Conservation (phyloP, 2,113 vertebrate species). For the Mugil cephalus region DNA sequence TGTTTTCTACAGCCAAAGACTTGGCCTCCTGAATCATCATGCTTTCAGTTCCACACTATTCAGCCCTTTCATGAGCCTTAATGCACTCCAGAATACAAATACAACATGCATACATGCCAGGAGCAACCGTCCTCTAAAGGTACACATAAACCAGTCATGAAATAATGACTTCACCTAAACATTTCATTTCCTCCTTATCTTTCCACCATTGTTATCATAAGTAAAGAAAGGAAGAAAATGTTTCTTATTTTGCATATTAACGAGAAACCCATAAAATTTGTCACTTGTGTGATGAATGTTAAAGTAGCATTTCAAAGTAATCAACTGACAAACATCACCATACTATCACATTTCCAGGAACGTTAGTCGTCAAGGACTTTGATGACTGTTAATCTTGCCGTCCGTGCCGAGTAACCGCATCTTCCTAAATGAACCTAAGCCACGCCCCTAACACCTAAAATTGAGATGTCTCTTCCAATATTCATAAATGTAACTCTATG, state of each 20-base stretch:
- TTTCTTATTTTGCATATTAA: neutral
- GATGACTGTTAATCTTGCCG: neutral
- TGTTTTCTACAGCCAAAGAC: neutral
- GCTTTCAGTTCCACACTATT: neutral
- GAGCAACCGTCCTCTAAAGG: neutral
- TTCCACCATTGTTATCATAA: neutral
- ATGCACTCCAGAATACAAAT: slow-evolving; percentile 1
- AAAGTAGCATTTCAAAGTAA: neutral
- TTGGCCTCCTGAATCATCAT: neutral
- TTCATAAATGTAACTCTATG: neutral
- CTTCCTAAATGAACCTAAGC: neutral
- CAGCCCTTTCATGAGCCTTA: slow-evolving; percentile 2
- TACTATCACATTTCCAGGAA: neutral
- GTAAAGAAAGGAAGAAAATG: neutral
- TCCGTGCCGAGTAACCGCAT: neutral
- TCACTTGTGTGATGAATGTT: neutral
- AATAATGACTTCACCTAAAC: too few species aligned
- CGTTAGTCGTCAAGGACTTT: neutral
- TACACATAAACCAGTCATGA: too few species aligned
- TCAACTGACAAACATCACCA: neutral
- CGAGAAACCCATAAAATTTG: neutral
- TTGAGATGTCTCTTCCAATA: neutral
- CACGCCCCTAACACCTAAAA: neutral
- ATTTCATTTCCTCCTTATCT: neutral
- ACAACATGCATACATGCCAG: neutral